Evolutionary conservation across 2,888 invertebrate species (phyloP).

Genomic region (Cerceris ruficornis): DNA sequence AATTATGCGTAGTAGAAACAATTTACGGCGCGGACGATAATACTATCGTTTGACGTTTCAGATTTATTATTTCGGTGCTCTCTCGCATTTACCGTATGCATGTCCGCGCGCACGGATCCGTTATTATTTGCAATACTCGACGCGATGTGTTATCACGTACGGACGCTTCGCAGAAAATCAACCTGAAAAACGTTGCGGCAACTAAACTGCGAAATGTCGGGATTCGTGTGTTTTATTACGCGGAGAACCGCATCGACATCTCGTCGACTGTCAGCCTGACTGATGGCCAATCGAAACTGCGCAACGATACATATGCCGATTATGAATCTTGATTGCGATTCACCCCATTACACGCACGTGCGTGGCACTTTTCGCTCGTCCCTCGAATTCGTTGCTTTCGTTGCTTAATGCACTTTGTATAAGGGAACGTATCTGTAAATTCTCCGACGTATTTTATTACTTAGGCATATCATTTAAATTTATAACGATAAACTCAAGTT

Average conservation of each 20-base stretch:
- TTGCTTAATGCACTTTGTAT: constrained; percentile 2
- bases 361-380: constrained; percentile 12
- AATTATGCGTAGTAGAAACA: constrained; percentile 23
- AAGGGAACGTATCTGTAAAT: too few relatives aligned
- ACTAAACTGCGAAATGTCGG: constrained; percentile 58
- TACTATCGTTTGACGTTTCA: constrained; percentile 52
- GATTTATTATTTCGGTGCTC: constrained; percentile 57
- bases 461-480: too few relatives aligned
- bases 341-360: constrained; percentile 30
- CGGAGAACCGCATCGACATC: constrained; percentile 64
- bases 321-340: constrained; percentile 48
- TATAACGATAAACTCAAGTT: too few relatives aligned
- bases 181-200: constrained; percentile 58
- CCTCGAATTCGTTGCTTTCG: constrained; percentile 12
- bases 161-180: constrained; percentile 50
- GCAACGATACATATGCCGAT: constrained; percentile 55
- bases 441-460: too few relatives aligned
- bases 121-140: constrained; percentile 60
- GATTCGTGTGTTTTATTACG: constrained; percentile 58
- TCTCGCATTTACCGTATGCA: constrained; percentile 44
- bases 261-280: constrained; percentile 56
- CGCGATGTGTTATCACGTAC: constrained; percentile 57
- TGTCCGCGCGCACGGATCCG: constrained; percentile 47
- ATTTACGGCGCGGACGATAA: constrained; percentile 53
- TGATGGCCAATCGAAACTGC: constrained; percentile 57